Evolutionary conservation across 2,888 invertebrate species (phyloP).

Genomic region (Trachelus stipa): DNA sequence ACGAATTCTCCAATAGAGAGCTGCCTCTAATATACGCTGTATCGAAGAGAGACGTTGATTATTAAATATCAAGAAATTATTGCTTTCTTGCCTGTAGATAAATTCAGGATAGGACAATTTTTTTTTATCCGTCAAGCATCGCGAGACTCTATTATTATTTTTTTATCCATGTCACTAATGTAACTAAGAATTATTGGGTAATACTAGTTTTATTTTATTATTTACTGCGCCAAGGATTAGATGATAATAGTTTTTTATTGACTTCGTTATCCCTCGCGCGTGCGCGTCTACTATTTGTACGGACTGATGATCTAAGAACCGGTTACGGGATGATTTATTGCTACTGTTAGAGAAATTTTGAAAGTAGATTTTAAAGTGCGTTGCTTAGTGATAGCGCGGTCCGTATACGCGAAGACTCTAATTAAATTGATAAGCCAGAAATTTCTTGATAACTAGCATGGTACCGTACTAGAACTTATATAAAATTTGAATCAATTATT

Average conservation of each 20-base stretch:
- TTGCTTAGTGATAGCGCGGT: not conserved
- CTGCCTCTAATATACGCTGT: not conserved
- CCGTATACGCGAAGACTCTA: not conserved
- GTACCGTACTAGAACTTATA: not conserved
- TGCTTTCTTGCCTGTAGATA: not conserved
- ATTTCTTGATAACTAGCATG: not conserved
- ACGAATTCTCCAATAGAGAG: not conserved
- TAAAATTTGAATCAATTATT: not conserved
- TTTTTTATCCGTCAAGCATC: not conserved
- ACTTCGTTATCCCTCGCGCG: not conserved
- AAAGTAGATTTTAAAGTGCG: not conserved
- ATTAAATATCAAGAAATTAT: not conserved
- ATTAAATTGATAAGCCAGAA: not conserved
- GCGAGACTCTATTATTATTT: not conserved
- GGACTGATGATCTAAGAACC: not conserved
- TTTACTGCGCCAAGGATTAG: not conserved
- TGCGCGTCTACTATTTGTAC: not conserved
- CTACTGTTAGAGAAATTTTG: not conserved
- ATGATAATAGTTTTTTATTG: not conserved
- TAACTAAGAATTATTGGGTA: not conserved
- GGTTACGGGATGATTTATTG: not conserved
- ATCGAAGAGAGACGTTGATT: not conserved
- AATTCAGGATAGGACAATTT: not conserved
- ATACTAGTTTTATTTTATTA: not conserved
- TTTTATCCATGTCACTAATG: not conserved